Base-by-base conservation (phyloP, 2,888 invertebrate species). In the Enchytraeus crypticus region DNA sequence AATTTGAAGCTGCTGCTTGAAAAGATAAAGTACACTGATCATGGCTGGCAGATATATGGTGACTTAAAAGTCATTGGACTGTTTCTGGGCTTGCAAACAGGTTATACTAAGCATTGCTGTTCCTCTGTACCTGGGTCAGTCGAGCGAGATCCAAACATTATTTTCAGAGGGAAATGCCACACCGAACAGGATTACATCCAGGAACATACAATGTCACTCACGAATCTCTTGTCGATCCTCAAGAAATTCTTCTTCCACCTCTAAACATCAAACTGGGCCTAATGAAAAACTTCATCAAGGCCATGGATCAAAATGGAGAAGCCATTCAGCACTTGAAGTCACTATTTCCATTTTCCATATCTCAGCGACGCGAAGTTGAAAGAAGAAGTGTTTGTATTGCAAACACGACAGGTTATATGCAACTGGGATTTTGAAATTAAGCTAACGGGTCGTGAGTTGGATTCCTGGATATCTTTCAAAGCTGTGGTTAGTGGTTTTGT, bases 181-280 rank as follows among this genome's bases (percentile, higher is more conserved):
- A 23, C 23, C 26, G 27, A 23, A 49, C 23, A 18, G 27, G 26
- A 23, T 49, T 11, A 27, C 49, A 49, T 23, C 27, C 21, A n/a
- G n/a, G n/a, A n/a, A n/a, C n/a, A n/a, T n/a, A n/a, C n/a, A n/a
- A n/a, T n/a, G n/a, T n/a, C n/a, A n/a, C n/a, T n/a, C n/a, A n/a
- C n/a, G n/a, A n/a, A n/a, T n/a, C n/a, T n/a, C n/a, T n/a, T n/a
- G n/a, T n/a, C n/a, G n/a, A n/a, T n/a, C n/a, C n/a, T n/a, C n/a
- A n/a, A n/a, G 27, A 56, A 38, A 34, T 55, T 33, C 23, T 55
- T 14, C 38, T 55, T 23, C 38, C 55, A 55, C 55, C 55, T n/a
- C 55, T 55, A 38, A 33, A 55, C 55, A 55, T 55, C 29, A 55
- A 55, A 38, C 23, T 55, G 34, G 43, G 55, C 18, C 38, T 55